Evolutionary conservation across 2,888 invertebrate species (phyloP), one percentile per base, ranked within the genome.

Genomic region (Drosophila putrida): DNA sequence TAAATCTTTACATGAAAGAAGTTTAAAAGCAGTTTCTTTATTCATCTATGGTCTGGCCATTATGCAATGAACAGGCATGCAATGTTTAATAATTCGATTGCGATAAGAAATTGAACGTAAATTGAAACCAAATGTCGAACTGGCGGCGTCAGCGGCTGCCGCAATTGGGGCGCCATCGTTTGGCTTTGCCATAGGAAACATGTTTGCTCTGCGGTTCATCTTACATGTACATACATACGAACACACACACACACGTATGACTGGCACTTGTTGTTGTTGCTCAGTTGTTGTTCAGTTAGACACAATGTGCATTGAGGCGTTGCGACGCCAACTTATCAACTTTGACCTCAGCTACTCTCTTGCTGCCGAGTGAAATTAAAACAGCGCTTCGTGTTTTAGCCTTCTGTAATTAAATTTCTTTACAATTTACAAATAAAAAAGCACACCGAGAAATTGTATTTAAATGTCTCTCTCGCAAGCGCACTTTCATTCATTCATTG

Each of bases 31-130:
- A 39, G 28, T 53, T 61, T 41, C 54, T 47, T 28, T 20, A 41
- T 66, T 43, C 53, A 75, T 78, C 61, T 65, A 41, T 83, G 64
- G 31, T 59, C 43, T 47, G 35, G 13, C 10, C 59, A 78, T 89
- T 87, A 82, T 84, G 82, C 88, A 82, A 82, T 36, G 6, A 36
- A 47, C 33, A 35, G 4, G 10, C 57, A 44, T 20, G 2, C 2
- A 2, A 20, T 55, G 88, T 81, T 64, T 68, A 71, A 69, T 72
- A 78, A 83, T 80, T 80, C 66, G 70, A 71, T 73, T 70, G 80
- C 86, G 83, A 83, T 83, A 89, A 89, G 88, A 76, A 88, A 89
- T 82, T 79, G 71, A 83, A 88, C 71, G 83, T 89, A 83, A 83
- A 89, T 89, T 88, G 86, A 83, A 83, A 83, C 83, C 90, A 71